phyloP scores from a whole-genome alignment of 2,797 vertebrate species.

The Furcifer pardalis region DNA sequence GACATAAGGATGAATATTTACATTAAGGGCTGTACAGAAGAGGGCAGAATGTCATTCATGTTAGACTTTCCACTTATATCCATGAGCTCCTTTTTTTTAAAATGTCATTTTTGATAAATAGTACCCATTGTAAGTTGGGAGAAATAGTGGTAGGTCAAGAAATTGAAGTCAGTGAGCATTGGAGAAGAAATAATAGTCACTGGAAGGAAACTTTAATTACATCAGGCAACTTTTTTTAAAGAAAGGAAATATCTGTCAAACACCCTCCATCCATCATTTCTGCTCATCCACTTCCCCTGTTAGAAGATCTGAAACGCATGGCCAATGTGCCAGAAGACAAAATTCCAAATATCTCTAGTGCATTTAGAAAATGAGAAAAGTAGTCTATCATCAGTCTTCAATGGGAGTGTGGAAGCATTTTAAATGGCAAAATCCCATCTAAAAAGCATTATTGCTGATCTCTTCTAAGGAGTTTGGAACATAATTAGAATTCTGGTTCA shows the following conservation, averaged over 20 bases:
- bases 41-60: conserved; percentile 29
- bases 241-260: conserved; percentile 56
- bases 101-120: conserved; percentile 65
- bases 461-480: conserved; percentile 31
- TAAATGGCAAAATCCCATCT: conserved; percentile 24
- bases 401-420: conserved; percentile 27
- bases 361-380: conserved; percentile 50
- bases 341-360: conserved; percentile 32
- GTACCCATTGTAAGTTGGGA: conserved; percentile 38
- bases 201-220: conserved; percentile 67
- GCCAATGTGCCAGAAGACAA: conserved; percentile 48
- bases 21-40: neutral
- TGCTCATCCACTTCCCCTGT: conserved; percentile 26
- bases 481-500: conserved; percentile 32
- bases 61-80: conserved; percentile 29
- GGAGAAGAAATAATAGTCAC: conserved; percentile 52
- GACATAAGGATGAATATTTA: neutral
- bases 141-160: conserved; percentile 49
- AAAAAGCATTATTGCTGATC: conserved; percentile 11
- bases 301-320: conserved; percentile 51
- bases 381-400: conserved; percentile 46
- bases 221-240: conserved; percentile 54
- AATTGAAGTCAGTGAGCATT: conserved; percentile 57
- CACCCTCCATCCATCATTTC: conserved; percentile 48
- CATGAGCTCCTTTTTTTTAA: conserved; percentile 43